A percentile compares a stretch with the other conserved stretches of the same genome.
Evolutionary conservation across 53 echinoderm and acorn worm species (phyloP).

Genomic region (Astropecten irregularis): DNA sequence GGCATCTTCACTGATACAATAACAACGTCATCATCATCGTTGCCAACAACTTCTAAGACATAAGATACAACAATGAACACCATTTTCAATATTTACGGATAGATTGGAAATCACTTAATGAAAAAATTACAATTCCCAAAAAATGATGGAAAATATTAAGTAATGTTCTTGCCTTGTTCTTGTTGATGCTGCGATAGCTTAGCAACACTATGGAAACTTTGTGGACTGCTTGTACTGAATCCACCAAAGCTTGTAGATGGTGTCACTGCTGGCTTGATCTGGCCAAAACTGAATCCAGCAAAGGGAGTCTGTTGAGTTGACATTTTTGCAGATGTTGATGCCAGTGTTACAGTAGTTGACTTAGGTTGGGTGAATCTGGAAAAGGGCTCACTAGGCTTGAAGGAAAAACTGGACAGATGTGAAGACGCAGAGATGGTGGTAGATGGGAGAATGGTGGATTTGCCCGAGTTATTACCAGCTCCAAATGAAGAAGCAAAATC

Average conservation of each 20-base stretch:
- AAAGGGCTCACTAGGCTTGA: slow-evolving; percentile 25
- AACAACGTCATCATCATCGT: slow-evolving; percentile 79
- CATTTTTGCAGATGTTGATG: not conserved
- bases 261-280: not conserved
- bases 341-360: not conserved
- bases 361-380: not conserved
- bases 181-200: not conserved
- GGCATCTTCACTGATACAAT: slow-evolving; percentile 68
- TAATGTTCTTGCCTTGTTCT: slow-evolving; percentile 5
- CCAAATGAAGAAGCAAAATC: not conserved
- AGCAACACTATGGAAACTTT: slow-evolving; percentile 4
- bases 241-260: not conserved
- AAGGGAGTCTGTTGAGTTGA: not conserved
- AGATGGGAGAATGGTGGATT: slow-evolving; percentile 19
- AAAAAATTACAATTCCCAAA: too few species aligned
- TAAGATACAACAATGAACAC: too few species aligned
- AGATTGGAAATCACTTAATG: too few species aligned
- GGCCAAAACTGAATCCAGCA: slow-evolving; percentile 19
- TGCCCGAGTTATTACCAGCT: not conserved
- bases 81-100: too few species aligned
- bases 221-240: not conserved
- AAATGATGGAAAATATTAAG: too few species aligned
- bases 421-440: slow-evolving; percentile 40
- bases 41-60: not conserved
- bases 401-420: slow-evolving; percentile 66